A percentile compares a stretch with the other conserved stretches of the same genome.
Conservation (phyloP, 2,888 invertebrate genomes). For the Trachelus stipa region DNA sequence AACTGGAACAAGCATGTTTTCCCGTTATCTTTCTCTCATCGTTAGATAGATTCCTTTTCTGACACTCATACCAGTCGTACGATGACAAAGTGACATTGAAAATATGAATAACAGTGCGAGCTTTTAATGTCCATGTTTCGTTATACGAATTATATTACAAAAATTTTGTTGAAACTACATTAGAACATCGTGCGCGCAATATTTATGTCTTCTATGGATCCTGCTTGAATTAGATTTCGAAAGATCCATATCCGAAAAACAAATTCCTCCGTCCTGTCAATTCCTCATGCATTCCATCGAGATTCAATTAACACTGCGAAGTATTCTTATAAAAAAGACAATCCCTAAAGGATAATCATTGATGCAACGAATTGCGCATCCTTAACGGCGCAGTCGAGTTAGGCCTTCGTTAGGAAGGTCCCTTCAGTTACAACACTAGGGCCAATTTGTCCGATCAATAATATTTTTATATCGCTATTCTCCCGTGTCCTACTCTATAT, state of each 20-base stretch:
- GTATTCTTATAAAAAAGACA: background rate
- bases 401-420: constrained; percentile 43
- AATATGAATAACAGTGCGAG: background rate
- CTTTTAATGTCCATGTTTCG: background rate
- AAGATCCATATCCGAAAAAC: background rate
- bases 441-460: constrained; percentile 50
- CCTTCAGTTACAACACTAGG: constrained; percentile 34
- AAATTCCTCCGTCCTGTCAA: background rate
- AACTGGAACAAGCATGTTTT: too few relatives aligned
- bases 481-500: background rate
- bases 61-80: background rate
- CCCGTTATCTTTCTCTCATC: background rate
- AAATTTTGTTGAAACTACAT: background rate
- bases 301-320: background rate
- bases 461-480: constrained; percentile 34
- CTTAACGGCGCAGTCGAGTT: constrained; percentile 44
- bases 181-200: background rate
- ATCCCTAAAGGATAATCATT: background rate
- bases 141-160: background rate
- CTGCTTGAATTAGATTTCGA: background rate
- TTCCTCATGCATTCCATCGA: background rate
- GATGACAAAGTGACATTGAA: background rate
- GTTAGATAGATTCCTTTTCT: background rate
- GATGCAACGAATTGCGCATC: constrained; percentile 39
- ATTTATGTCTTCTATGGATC: background rate